Percentiles rank a stretch among this genome's conserved stretches.
Evolutionary conservation across 2,888 invertebrate species (phyloP).

Genomic region (Lutraria lutraria): DNA sequence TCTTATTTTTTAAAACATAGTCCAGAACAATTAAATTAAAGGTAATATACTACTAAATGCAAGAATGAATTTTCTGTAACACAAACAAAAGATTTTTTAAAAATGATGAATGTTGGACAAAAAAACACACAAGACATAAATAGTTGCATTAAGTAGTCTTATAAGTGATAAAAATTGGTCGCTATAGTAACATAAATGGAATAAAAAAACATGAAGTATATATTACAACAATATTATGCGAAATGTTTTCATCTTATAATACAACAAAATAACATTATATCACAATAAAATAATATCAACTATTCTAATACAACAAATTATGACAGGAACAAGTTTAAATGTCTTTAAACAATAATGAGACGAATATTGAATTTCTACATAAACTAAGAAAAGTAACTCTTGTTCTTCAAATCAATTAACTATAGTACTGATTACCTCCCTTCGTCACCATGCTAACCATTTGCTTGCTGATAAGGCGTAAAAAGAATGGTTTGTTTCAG

Average conservation of each 20-base stretch:
- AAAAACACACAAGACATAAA: background rate
- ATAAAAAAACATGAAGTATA: background rate
- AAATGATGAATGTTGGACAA: background rate
- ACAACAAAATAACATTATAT: background rate
- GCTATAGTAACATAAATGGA: conserved; percentile 17
- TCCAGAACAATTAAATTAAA: too few relatives aligned
- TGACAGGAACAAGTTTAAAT: background rate
- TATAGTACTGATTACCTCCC: background rate
- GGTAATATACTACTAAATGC: too few relatives aligned
- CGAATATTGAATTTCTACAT: background rate
- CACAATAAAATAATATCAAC: background rate
- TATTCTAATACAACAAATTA: background rate
- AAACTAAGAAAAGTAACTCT: conserved; percentile 6
- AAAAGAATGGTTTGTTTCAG: too few relatives aligned
- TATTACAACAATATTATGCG: background rate
- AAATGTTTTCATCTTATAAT: background rate
- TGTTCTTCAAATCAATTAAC: background rate
- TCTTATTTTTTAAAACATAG: too few relatives aligned
- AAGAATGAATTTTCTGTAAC: too few relatives aligned
- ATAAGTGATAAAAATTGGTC: background rate
- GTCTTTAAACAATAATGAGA: background rate
- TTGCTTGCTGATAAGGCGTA: too few relatives aligned
- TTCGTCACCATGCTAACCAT: background rate
- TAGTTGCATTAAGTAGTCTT: background rate
- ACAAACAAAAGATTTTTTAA: background rate